A percentile compares a stretch with the other conserved stretches of the same genome.
Evolutionary conservation across 2,113 vertebrate species (phyloP).

Genomic region (Poecile atricapillus): DNA sequence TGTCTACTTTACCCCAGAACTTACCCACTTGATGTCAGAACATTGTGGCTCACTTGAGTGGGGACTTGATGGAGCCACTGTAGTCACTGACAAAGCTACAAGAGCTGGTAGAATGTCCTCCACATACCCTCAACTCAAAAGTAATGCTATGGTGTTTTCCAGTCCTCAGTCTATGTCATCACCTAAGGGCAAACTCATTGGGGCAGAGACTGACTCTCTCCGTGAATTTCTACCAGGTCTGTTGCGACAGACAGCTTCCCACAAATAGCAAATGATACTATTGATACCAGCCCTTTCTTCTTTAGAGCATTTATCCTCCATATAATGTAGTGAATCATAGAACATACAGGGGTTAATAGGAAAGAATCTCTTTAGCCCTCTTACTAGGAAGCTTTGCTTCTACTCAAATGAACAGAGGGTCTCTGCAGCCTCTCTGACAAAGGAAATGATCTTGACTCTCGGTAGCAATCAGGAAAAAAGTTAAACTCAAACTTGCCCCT

Average conservation of each 20-base stretch:
- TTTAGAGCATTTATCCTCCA: neutral
- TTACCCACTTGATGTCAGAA: neutral
- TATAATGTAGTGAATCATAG: neutral
- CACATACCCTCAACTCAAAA: neutral
- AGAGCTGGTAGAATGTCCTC: neutral
- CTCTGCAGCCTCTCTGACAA: neutral
- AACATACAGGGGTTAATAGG: neutral
- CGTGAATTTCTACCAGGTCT: neutral
- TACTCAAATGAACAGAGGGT: neutral
- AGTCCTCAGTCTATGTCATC: neutral
- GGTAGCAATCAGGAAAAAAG: neutral
- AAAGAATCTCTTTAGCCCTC: neutral
- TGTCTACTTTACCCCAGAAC: neutral
- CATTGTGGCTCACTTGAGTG: neutral
- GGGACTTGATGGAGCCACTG: neutral
- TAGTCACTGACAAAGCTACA: neutral
- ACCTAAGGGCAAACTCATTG: neutral
- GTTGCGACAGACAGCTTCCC: neutral
- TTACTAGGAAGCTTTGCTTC: neutral
- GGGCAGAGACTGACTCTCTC: neutral
- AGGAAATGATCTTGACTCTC: neutral
- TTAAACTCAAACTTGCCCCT: neutral
- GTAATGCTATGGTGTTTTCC: fast-evolving
- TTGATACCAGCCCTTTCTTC: neutral
- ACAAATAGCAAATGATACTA: neutral